Evolutionary conservation across 2,888 invertebrate species (phyloP).

Genomic region (Polyommatus iphigenia): DNA sequence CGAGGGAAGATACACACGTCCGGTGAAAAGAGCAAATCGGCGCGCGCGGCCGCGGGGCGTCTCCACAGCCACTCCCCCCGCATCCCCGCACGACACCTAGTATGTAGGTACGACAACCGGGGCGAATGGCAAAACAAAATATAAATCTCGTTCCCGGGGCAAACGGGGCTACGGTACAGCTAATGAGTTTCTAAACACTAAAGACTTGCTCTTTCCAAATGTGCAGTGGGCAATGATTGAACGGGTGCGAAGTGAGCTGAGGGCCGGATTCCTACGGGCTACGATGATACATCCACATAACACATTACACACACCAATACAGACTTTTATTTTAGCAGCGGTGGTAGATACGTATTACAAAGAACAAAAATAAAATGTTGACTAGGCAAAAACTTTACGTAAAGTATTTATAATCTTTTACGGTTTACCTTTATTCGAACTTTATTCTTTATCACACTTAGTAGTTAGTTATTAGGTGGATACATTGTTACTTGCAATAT

Average conservation of each 20-base stretch:
- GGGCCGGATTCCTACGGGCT: neutral
- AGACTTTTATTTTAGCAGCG: neutral
- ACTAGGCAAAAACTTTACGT: no score
- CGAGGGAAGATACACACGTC: slow-evolving; percentile 38
- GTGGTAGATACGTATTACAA: no score
- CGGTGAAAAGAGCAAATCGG: slow-evolving; percentile 39
- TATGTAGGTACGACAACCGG: neutral
- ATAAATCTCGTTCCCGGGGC: neutral
- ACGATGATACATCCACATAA: neutral
- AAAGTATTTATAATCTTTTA: no score
- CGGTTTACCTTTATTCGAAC: no score
- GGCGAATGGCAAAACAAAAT: neutral
- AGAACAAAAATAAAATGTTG: no score
- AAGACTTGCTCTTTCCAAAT: slow-evolving; percentile 38
- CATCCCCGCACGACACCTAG: neutral
- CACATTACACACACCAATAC: neutral
- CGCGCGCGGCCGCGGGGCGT: neutral
- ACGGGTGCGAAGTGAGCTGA: neutral
- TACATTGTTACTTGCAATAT: no score
- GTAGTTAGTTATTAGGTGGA: no score
- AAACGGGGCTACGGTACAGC: neutral
- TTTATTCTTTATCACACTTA: no score
- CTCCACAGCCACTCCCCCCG: neutral
- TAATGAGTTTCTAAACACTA: slow-evolving; percentile 17
- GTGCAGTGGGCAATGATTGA: slow-evolving; percentile 37